Conservation (phyloP, 2,113 vertebrate species). For the Rhea americana region DNA sequence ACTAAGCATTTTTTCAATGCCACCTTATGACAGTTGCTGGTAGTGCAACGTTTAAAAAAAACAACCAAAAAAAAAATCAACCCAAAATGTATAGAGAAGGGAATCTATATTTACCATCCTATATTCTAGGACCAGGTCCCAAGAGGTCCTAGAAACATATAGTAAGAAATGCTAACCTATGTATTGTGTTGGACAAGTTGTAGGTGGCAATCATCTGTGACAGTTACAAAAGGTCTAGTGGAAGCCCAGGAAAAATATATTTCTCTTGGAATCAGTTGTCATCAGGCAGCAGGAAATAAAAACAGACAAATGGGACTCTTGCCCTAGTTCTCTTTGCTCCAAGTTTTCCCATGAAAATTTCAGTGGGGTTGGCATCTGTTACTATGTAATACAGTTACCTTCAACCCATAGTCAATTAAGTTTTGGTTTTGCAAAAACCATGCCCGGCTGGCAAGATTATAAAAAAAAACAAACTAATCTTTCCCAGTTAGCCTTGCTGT, state of each 20-base stretch:
- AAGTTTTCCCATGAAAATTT: background rate
- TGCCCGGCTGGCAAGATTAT: background rate
- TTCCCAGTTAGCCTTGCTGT: background rate
- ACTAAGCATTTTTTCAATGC: constrained; percentile 11
- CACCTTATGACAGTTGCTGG: constrained; percentile 32
- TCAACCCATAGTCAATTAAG: background rate
- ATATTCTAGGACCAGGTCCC: background rate
- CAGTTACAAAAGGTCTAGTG: background rate
- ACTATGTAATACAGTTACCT: background rate
- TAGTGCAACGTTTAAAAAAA: background rate
- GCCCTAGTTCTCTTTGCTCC: background rate
- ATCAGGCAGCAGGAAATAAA: background rate
- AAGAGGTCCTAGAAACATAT: background rate
- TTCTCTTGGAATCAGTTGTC: background rate
- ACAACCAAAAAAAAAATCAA: background rate
- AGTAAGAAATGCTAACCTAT: background rate
- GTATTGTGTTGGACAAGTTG: background rate
- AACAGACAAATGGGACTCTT: background rate
- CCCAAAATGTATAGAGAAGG: background rate
- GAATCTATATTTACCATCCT: background rate
- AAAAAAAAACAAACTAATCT: background rate
- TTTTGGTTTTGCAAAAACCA: background rate
- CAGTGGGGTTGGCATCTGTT: background rate
- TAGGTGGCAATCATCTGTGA: background rate
- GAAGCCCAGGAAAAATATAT: fast-evolving